Percentiles rank a stretch among this genome's conserved stretches.
These are phyloP conservation scores for Seriola dumerili DNA, from an alignment of 2,113 vertebrate species.

Conservation along the genomic window DNA sequence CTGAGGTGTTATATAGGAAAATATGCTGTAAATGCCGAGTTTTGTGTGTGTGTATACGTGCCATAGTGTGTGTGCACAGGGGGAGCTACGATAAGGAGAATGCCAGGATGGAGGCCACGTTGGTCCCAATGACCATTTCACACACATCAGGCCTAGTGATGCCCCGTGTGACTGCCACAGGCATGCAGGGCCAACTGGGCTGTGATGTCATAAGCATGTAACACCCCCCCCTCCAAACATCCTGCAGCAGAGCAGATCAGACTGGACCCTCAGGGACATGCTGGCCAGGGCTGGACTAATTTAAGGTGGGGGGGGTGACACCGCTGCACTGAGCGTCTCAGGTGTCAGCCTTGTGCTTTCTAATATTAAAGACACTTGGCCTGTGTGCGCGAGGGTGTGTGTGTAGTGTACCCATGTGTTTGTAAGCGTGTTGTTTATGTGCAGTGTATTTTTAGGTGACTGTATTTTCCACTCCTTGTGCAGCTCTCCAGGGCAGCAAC, in stretches of 20 bases:
- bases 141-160: conserved; percentile 72
- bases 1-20: not conserved
- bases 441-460: conserved; percentile 80
- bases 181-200: conserved; percentile 62
- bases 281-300: conserved; percentile 46
- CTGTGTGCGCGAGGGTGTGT: conserved; percentile 35
- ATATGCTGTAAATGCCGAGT: not conserved
- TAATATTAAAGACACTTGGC: conserved; percentile 80
- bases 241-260: conserved; percentile 61
- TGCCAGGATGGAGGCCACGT: conserved; percentile 9
- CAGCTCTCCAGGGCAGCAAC: conserved; percentile 53
- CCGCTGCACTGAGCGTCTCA: conserved; percentile 49
- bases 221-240: not conserved
- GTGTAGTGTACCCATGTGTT: conserved; percentile 48
- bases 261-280: conserved; percentile 55
- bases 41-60: not conserved
- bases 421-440: conserved; percentile 67
- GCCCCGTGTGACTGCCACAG: conserved; percentile 80
- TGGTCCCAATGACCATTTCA: conserved; percentile 37
- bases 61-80: not conserved
- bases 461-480: conserved; percentile 86
- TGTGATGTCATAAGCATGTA: conserved; percentile 77
- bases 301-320: conserved; percentile 35
- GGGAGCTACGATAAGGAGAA: conserved; percentile 21
- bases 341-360: conserved; percentile 80